Evolutionary conservation across 2,113 vertebrate species (phyloP), one percentile per base, ranked within the genome.

Genomic region (Corythornis cristatus): DNA sequence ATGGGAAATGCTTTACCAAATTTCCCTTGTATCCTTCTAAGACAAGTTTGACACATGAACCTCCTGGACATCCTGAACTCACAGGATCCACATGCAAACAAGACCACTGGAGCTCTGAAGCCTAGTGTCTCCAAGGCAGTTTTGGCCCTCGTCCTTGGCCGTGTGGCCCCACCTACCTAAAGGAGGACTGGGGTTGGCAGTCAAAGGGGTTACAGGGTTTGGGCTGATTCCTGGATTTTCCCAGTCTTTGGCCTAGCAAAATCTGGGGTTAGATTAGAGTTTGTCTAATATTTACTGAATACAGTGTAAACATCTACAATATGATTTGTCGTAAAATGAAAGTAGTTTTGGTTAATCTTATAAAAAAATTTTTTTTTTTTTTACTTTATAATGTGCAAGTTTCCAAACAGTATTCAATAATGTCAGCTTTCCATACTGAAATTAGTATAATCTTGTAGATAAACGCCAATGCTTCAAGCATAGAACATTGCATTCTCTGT

Each of bases 201-300:
- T 21, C 22, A 21, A 37, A 83, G 40, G 25, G 8, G 10, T 25
- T 56, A 35, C 42, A 57, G 40, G 67, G 4, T 45, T 40, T 64
- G 68, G 35, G 35, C 53, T 71, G 16, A 48, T 33, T 56, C 22
- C 7, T 62, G 51, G 37, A 22, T 74, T 89, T 73, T 70, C 31
- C 50, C 67, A 67, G 11, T 35, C 64, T 82, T 58, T 25, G 15
- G 6, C 7, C 23, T 42, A 67, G 46, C 6, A 66, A 86, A 89
- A 77, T 62, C 37, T 43, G 16, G 14, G 5, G n/a, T 54, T 71
- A 54, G 16, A 22, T 72, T 68, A 78, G 35, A 13, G 11, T 51
- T 91, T 48, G 45, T 67, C 9, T 88, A 37, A 48, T 90, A 62
- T 85, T 82, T 84, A 40, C 8, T 43, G 45, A 94, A 65, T 33